Base-by-base conservation (phyloP, 2,113 vertebrate species). In the Nerophis lumbriciformis region DNA sequence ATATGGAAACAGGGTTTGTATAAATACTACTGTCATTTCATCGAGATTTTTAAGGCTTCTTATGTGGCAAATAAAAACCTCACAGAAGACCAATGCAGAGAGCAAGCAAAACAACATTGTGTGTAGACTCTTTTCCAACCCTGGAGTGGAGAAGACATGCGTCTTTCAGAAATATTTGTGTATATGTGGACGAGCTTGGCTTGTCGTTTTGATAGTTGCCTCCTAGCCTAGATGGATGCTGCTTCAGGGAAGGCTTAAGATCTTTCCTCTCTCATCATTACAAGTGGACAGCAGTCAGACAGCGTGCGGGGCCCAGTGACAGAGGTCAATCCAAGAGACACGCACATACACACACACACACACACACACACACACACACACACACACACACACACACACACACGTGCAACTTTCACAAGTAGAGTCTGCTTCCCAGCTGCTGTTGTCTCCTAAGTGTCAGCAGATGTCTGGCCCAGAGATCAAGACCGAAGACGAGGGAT, bases 401-500 rank as follows among this genome's bases (percentile, higher is more conserved):
- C 63, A 59, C 45, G 38, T 57, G 38, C 55, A 57, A 64, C 63
- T 48, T 50, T 35, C 58, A 60, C 62, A 35, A 62, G 38, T 54
- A 61, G 47, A 81, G 72, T 83, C 82, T 84, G 79, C 71, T 71
- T 87, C 66, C 82, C 87, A 89, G 84, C 85, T 90, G 86, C 82
- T 80, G 76, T 76, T 64, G 77, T 77, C 76, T 49, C 84, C 58
- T 87, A 87, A 90, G 79, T 68, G 83, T 78, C 87, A 84, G 79
- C 90, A 91, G 79, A 91, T 90, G 88, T 90, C 85, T 90, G 87
- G 88, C 88, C 66, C 71, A 59, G 65, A 89, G 88, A 90, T 88
- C 86, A 89, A 89, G 83, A 84, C 82, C 62, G 74, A 66, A 67
- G 75, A 86, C 72, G 73, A 76, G 79, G 76, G 80, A 87, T 76